Base-by-base conservation (phyloP, 2,888 invertebrate genomes). In the Hydropsyche betteni region DNA sequence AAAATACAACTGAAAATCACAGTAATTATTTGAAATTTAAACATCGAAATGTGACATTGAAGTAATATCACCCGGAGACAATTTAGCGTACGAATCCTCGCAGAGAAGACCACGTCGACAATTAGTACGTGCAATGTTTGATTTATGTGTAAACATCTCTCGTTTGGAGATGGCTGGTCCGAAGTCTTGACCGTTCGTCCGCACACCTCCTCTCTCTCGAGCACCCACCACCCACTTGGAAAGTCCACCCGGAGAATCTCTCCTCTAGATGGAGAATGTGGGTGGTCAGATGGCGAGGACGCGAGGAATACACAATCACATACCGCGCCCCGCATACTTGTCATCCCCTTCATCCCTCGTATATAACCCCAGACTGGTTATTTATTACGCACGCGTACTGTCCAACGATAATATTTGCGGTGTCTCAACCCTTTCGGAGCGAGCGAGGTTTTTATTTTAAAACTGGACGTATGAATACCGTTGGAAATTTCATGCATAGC, bases 231-330 rank as follows among this genome's bases (percentile, higher is more conserved):
- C 64, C 64, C 36, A 36, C 16, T 16, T 3, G 36, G 44, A 44
- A 34, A 64, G 33, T 36, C 64, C 64, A 34, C 51, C 70, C 16
- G 36, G 34, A 14, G 71, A 55, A 33, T 7, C 71, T 71, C 71
- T 10, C 50, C 38, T 52, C 44, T 33, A 36, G 69, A 70, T 58
- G 75, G 69, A 38, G 64, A 24, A 55, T 24, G 44, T 52, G 24
- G 75, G 75, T 51, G 68, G 75, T 70, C 75, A 75, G 72, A 71
- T 68, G 71, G 75, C 36, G 68, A 71, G 75, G 71, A 70, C 71
- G 75, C 53, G 70, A 75, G 75, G 75, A 75, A 75, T 75, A 75
- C 75, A 71, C 71, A 75, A 75, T 75, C 71, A 71, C 75, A 75
- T 75, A 75, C 75, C 75, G 71, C 64, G 12, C 71, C 61, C 72